phyloP scores from a whole-genome alignment of 2,888 invertebrate species.

The Abrostola triplasia region DNA sequence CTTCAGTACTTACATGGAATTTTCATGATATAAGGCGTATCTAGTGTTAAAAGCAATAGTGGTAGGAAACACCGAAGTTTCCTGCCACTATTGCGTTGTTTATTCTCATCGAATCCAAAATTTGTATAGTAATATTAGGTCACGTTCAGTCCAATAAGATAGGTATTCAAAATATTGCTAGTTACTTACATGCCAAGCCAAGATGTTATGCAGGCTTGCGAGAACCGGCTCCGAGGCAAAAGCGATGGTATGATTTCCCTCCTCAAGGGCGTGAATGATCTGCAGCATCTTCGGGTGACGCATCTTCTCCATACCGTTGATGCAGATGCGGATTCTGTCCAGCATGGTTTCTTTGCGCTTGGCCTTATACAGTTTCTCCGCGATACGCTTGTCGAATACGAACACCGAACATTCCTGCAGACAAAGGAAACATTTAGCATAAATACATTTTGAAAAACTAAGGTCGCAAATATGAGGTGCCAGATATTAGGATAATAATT shows the following conservation, averaged over 20 bases:
- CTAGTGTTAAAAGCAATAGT: too few relatives aligned
- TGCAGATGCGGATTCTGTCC: slow-evolving; percentile 94
- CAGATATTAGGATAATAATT: too few relatives aligned
- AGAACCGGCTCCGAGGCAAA: slow-evolving; percentile 98
- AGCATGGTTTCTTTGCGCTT: slow-evolving; percentile 96
- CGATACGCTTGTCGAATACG: slow-evolving; percentile 97
- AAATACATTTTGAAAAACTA: neutral
- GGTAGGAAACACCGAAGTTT: too few relatives aligned
- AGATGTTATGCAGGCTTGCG: slow-evolving; percentile 96
- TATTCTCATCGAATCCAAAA: too few relatives aligned
- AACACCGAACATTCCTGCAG: slow-evolving; percentile 97
- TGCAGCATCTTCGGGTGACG: slow-evolving; percentile 95
- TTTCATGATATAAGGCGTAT: too few relatives aligned
- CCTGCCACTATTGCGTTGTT: too few relatives aligned
- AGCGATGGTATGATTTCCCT: slow-evolving; percentile 95
- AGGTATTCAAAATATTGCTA: neutral
- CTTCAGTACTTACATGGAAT: too few relatives aligned
- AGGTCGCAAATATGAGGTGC: too few relatives aligned
- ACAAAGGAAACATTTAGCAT: too few relatives aligned
- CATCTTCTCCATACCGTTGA: slow-evolving; percentile 93
- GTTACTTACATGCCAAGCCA: slow-evolving; percentile 92
- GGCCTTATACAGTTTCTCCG: slow-evolving; percentile 97
- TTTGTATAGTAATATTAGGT: too few relatives aligned
- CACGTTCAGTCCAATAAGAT: neutral
- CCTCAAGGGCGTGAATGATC: slow-evolving; percentile 92